Evolutionary conservation across 2,113 vertebrate genomes (phyloP).

Genomic region (Oryzias celebensis): DNA sequence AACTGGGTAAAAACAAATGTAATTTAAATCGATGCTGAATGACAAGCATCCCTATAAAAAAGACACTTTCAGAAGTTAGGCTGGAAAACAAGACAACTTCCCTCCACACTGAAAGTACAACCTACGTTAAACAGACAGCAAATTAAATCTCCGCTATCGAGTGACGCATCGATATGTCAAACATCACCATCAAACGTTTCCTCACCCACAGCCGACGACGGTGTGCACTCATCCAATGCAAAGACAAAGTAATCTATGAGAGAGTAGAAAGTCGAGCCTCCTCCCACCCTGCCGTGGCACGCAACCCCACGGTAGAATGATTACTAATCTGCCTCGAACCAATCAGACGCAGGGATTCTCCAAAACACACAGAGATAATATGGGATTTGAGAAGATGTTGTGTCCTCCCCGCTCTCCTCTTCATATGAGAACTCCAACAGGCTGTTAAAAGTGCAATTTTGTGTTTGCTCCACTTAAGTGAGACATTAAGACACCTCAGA

Average conservation of each 20-base stretch:
- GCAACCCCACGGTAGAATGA: conserved; percentile 43
- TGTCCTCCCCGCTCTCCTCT: conserved; percentile 7
- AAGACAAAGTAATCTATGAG: conserved; percentile 49
- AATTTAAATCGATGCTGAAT: background rate
- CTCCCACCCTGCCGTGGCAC: conserved; percentile 25
- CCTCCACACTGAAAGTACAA: background rate
- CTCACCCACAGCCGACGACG: conserved; percentile 50
- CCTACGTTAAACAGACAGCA: conserved; percentile 2
- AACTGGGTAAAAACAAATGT: background rate
- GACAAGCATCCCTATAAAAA: background rate
- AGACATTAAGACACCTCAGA: background rate
- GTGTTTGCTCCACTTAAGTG: background rate
- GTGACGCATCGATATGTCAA: background rate
- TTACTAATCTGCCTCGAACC: conserved; percentile 59
- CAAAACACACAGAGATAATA: conserved; percentile 19
- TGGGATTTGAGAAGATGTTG: conserved; percentile 32
- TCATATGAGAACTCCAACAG: conserved; percentile 45
- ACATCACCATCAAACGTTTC: conserved; percentile 8
- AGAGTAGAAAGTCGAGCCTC: conserved; percentile 34
- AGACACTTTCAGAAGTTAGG: background rate
- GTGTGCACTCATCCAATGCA: conserved; percentile 25
- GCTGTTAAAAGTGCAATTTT: conserved; percentile 20
- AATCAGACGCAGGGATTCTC: conserved; percentile 43
- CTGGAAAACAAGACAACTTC: background rate
- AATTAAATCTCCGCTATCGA: background rate